Evolutionary conservation across 2,113 vertebrate species (phyloP).

Genomic region (Orycteropus afer): DNA sequence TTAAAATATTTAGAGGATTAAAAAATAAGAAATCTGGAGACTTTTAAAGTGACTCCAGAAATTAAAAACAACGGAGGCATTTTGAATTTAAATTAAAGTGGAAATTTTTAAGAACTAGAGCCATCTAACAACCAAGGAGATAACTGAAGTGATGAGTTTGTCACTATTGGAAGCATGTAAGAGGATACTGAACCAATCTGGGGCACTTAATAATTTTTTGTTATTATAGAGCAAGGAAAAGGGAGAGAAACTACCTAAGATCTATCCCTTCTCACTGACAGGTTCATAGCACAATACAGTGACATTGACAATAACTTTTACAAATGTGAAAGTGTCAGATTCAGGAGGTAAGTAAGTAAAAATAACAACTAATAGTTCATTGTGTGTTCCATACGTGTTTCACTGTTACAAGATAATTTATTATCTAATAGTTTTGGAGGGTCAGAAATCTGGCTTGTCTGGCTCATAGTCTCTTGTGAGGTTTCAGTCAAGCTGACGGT

Average conservation of each 20-base stretch:
- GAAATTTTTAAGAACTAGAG: neutral
- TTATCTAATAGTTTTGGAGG: neutral
- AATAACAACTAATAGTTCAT: neutral
- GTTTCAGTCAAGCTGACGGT: neutral
- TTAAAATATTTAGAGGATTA: neutral
- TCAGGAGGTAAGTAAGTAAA: neutral
- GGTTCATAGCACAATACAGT: neutral
- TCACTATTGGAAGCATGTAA: neutral
- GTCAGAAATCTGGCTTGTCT: neutral
- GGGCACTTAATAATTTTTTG: neutral
- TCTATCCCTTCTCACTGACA: neutral
- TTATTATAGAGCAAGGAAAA: neutral
- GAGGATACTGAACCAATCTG: neutral
- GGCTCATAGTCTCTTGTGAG: neutral
- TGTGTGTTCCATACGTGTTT: neutral
- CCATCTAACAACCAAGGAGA: neutral
- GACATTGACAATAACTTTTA: neutral
- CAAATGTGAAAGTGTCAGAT: neutral
- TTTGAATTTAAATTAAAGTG: neutral
- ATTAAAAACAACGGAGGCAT: neutral
- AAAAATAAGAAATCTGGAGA: neutral
- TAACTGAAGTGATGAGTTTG: neutral
- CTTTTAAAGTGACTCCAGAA: slow-evolving; percentile 21
- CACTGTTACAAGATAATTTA: neutral
- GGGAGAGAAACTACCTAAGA: neutral